A percentile compares a stretch with the other conserved stretches of the same genome.
Conservation (phyloP, 2,113 vertebrate genomes). For the Opisthocomus hoazin region DNA sequence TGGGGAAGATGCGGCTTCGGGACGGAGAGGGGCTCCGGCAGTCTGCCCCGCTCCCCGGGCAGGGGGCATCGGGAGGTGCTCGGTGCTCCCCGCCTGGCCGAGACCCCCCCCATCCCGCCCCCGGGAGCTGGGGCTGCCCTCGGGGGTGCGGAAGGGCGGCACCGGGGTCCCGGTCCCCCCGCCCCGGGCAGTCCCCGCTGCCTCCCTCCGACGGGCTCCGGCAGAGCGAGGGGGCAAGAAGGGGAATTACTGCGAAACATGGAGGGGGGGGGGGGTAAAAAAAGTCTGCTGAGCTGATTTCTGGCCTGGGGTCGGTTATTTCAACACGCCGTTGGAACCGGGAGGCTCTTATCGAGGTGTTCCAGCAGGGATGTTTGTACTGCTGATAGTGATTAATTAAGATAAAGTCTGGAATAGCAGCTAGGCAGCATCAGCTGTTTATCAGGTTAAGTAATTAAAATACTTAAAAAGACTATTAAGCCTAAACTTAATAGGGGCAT, state of each 20-base stretch:
- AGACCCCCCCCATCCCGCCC: background rate
- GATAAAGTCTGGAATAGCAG: background rate
- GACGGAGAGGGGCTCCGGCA: background rate
- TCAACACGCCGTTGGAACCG: background rate
- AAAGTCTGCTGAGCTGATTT: background rate
- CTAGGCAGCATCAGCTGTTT: background rate
- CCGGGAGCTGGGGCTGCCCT: background rate
- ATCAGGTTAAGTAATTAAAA: background rate
- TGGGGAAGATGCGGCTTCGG: background rate
- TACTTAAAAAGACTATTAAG: background rate
- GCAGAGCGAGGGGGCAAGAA: background rate
- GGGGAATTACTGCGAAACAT: background rate
- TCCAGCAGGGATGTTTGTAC: background rate
- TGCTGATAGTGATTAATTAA: background rate
- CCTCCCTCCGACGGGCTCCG: background rate
- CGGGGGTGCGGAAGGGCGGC: background rate
- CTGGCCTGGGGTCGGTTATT: background rate
- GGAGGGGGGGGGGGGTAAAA: no score
- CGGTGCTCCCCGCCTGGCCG: background rate
- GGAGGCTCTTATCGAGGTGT: background rate
- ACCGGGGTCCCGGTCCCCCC: background rate
- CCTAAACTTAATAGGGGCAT: rapidly evolving
- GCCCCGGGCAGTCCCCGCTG: background rate
- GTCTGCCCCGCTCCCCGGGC: background rate
- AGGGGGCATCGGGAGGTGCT: background rate